Conservation (phyloP, 2,113 vertebrate species). For the Sarotherodon lohbergeri region DNA sequence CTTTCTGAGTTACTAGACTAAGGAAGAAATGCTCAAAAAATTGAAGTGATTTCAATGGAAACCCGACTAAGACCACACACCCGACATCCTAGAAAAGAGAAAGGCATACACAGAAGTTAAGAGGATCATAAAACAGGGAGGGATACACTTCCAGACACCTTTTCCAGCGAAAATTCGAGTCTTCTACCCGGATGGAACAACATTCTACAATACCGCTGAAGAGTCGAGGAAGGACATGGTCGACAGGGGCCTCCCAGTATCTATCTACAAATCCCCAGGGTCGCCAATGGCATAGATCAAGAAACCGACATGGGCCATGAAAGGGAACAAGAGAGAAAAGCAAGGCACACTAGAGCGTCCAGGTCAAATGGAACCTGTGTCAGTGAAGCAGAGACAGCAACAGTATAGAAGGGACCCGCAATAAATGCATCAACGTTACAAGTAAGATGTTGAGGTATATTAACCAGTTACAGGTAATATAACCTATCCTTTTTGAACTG, state of each 20-base stretch:
- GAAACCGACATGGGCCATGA: neutral
- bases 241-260: neutral
- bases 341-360: neutral
- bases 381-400: neutral
- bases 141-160: neutral
- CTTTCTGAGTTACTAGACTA: neutral
- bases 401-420: neutral
- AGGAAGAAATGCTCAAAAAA: neutral
- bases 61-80: neutral
- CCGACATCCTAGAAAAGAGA: neutral
- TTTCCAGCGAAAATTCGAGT: neutral
- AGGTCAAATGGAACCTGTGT: neutral
- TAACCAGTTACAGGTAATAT: neutral
- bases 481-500: neutral
- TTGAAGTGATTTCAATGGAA: neutral
- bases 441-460: neutral
- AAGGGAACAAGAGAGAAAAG: neutral
- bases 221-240: neutral
- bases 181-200: neutral
- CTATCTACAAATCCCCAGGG: neutral
- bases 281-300: neutral
- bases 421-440: neutral
- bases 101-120: neutral
- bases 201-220: neutral
- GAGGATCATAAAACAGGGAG: neutral